phyloP scores from a whole-genome alignment of 1,140 invertebrate species.

The Trachymyrmex cornetzi region DNA sequence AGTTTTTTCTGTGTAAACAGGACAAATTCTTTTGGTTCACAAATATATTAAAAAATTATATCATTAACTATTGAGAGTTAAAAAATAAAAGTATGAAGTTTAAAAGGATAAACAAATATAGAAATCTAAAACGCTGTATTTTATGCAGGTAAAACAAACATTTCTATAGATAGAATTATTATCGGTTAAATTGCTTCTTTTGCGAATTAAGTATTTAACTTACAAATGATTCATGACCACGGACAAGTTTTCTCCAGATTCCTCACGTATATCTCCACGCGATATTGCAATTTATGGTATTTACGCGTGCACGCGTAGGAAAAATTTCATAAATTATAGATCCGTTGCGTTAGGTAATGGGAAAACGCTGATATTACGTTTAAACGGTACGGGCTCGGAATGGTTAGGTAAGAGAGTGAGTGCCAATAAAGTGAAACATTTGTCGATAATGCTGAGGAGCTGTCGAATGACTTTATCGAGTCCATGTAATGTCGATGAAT shows the following conservation, averaged over 20 bases:
- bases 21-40: background rate
- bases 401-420: conserved; percentile 16
- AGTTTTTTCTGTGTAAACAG: background rate
- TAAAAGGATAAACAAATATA: background rate
- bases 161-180: background rate
- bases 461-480: conserved; percentile 7
- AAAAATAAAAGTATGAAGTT: background rate
- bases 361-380: conserved; percentile 31
- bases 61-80: background rate
- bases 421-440: conserved; percentile 14
- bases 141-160: background rate
- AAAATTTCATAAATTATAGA: conserved; percentile 44
- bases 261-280: background rate
- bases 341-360: conserved; percentile 10
- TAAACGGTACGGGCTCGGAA: conserved; percentile 5
- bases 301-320: background rate
- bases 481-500: conserved; percentile 11
- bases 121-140: background rate
- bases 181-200: background rate
- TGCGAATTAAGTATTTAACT: conserved; percentile 4
- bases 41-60: background rate
- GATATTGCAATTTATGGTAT: conserved; percentile 2
- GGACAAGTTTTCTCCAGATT: conserved; percentile 16
- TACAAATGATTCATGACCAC: background rate
- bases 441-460: background rate